Percentiles rank a stretch among this genome's conserved stretches.
phyloP scores from a whole-genome alignment of 2,888 invertebrate genomes.

The Celastrina argiolus region DNA sequence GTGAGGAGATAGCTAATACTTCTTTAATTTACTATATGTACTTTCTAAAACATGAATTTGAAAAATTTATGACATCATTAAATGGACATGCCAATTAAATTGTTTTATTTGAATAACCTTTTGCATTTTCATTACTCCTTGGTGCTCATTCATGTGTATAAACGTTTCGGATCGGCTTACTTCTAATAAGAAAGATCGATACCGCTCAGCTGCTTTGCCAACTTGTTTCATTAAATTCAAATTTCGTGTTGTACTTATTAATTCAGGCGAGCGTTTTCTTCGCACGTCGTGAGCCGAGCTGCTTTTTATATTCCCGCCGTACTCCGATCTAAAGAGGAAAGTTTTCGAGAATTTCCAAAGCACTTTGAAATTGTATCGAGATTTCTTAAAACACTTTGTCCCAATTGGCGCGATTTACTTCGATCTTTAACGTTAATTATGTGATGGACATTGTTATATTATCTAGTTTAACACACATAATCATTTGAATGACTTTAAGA shows the following conservation, averaged over 20 bases:
- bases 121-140: slow-evolving; percentile 32
- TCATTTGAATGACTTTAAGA: too few species aligned
- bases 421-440: neutral
- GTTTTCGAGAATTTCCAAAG: slow-evolving; percentile 40
- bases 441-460: neutral
- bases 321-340: slow-evolving; percentile 40
- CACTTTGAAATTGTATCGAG: slow-evolving; percentile 35
- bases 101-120: slow-evolving; percentile 17
- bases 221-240: slow-evolving; percentile 80
- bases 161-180: slow-evolving; percentile 41
- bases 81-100: neutral
- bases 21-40: neutral
- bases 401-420: slow-evolving; percentile 20
- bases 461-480: neutral
- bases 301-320: slow-evolving; percentile 64
- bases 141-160: slow-evolving; percentile 33
- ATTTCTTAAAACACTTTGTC: slow-evolving; percentile 26
- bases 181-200: slow-evolving; percentile 65
- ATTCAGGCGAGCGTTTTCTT: slow-evolving; percentile 66
- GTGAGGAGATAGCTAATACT: neutral
- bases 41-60: neutral
- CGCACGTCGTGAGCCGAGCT: slow-evolving; percentile 54
- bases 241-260: slow-evolving; percentile 79
- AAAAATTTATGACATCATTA: neutral
- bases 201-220: slow-evolving; percentile 69